phyloP scores from a whole-genome alignment of 2,888 invertebrate species.

The Lithosia quadra region DNA sequence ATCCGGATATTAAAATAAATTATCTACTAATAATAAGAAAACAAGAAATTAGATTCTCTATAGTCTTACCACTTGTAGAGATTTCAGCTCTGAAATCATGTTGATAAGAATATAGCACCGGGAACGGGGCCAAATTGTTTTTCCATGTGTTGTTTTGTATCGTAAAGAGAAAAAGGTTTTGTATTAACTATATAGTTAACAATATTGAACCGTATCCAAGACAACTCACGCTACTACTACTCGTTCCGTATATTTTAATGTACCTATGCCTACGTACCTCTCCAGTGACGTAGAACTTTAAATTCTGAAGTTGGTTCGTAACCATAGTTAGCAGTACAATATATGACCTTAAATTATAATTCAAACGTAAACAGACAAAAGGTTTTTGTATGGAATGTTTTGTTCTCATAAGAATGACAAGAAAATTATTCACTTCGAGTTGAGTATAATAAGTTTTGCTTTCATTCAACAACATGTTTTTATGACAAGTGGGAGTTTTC shows the following conservation, averaged over 20 bases:
- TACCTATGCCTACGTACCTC: not conserved
- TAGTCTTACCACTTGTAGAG: not conserved
- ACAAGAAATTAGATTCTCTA: constrained; percentile 2
- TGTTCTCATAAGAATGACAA: constrained; percentile 12
- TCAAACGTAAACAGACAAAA: constrained; percentile 8
- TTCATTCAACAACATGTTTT: constrained; percentile 6
- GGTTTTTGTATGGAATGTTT: constrained; percentile 9
- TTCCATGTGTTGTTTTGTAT: not conserved
- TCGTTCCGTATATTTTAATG: too few species aligned
- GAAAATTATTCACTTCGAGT: constrained; percentile 10
- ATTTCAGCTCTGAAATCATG: not conserved
- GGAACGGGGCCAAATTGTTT: not conserved
- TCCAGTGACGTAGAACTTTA: not conserved
- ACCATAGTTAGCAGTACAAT: not conserved
- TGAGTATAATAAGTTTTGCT: constrained; percentile 9
- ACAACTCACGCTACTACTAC: not conserved
- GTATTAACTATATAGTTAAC: not conserved
- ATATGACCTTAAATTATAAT: not conserved
- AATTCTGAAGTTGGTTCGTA: not conserved
- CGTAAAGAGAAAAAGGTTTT: not conserved
- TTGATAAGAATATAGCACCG: not conserved
- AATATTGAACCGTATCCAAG: not conserved
- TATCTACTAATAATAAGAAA: not conserved
- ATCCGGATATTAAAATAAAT: too few species aligned
- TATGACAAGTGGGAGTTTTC: constrained; percentile 4